Evolutionary conservation across 2,113 vertebrate genomes (phyloP).

Genomic region (Echinops telfairi): DNA sequence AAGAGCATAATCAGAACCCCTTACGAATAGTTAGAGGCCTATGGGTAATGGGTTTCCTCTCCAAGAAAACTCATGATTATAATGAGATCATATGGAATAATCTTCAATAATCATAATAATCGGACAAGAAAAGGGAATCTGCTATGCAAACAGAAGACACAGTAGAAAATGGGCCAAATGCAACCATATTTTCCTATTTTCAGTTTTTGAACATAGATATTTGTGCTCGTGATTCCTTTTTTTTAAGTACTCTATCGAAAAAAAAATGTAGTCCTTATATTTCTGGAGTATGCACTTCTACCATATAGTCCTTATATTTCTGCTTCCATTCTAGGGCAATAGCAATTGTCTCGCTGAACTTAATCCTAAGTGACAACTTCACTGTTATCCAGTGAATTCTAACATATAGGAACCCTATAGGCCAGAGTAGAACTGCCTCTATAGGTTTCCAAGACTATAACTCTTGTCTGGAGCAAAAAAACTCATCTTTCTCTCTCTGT

Average conservation of each 20-base stretch:
- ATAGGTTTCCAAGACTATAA: no score
- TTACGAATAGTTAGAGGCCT: neutral
- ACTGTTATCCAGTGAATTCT: no score
- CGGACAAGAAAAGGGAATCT: neutral
- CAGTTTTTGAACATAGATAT: conserved; percentile 5
- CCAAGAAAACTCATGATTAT: neutral
- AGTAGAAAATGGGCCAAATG: neutral
- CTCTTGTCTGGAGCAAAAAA: no score
- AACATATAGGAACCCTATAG: no score
- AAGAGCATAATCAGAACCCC: no score
- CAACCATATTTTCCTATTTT: neutral
- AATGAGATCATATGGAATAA: neutral
- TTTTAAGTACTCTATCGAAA: neutral
- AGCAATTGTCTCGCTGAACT: neutral
- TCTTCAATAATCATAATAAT: neutral
- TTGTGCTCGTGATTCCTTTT: conserved; percentile 6
- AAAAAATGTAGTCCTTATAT: no score
- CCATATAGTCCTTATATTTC: neutral
- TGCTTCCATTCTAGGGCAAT: neutral
- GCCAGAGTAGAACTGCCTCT: no score
- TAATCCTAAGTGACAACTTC: neutral
- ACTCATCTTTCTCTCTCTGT: no score
- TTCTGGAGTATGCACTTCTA: no score
- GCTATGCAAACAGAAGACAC: neutral
- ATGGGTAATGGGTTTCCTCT: neutral